phyloP scores from a whole-genome alignment of 1,140 invertebrate genomes.

The Trichoplusia ni region DNA sequence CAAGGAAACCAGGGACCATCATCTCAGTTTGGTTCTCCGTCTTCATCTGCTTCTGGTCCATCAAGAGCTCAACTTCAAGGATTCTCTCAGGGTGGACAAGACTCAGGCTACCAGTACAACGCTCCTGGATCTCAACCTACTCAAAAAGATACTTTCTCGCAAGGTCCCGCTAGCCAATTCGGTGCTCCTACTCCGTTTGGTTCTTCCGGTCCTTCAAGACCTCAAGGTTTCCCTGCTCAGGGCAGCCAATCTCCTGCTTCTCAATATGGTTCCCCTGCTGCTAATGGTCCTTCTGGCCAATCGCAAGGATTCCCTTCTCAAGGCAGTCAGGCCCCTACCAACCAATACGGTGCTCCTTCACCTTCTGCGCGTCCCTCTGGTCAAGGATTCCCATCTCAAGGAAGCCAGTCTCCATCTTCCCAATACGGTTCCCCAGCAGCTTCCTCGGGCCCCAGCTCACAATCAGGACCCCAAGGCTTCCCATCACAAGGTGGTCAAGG shows the following conservation, averaged over 20 bases:
- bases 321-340: too few species aligned
- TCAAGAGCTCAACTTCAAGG: too few species aligned
- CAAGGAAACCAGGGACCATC: too few species aligned
- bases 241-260: slow-evolving; percentile 1
- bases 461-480: background rate
- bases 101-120: slow-evolving; percentile 9
- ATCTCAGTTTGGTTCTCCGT: too few species aligned
- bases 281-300: background rate
- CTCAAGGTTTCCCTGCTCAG: background rate
- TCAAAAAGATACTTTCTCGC: background rate
- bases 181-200: background rate
- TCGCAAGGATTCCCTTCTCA: background rate
- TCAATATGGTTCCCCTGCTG: background rate
- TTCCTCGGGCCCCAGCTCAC: background rate
- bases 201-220: background rate
- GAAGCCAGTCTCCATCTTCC: too few species aligned
- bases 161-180: slow-evolving; percentile 30
- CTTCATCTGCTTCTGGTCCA: too few species aligned
- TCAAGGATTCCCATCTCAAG: too few species aligned
- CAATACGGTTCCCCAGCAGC: background rate
- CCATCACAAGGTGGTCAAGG: background rate
- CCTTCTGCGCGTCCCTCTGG: too few species aligned
- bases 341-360: too few species aligned
- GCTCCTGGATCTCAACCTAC: background rate
- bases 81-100: background rate